Evolutionary conservation across 2,888 invertebrate species (phyloP).

Genomic region (Synergus japonicus): DNA sequence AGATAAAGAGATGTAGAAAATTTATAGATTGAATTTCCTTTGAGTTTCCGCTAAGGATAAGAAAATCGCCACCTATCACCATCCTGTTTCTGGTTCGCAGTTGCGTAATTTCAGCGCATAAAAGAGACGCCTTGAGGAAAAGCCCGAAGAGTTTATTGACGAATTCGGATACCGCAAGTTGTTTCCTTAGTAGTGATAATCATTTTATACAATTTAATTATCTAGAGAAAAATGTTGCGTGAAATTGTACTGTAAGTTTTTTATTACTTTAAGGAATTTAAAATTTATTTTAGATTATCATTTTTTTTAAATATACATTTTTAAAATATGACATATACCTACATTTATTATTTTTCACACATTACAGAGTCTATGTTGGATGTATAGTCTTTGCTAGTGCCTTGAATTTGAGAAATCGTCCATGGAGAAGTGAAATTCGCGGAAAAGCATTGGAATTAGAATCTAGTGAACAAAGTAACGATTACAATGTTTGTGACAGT

Average conservation of each 20-base stretch:
- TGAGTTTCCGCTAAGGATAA: constrained; percentile 32
- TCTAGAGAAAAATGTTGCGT: background rate
- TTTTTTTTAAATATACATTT: background rate
- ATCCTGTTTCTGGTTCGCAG: constrained; percentile 17
- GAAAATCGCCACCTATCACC: constrained; percentile 18
- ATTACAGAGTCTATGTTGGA: constrained; percentile 14
- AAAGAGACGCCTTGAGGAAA: constrained; percentile 13
- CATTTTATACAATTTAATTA: constrained; percentile 3
- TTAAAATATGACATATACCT: background rate
- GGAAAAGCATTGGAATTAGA: background rate
- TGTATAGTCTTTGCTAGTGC: constrained; percentile 15
- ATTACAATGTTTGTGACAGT: constrained; percentile 8
- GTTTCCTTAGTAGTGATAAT: background rate
- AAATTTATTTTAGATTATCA: background rate
- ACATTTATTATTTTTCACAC: background rate
- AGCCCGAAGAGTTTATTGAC: constrained; percentile 6
- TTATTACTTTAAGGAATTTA: background rate
- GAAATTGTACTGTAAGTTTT: constrained; percentile 4
- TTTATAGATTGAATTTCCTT: background rate
- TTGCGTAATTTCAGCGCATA: constrained; percentile 24
- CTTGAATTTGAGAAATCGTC: background rate
- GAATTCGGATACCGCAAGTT: constrained; percentile 1
- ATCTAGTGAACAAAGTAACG: constrained; percentile 1
- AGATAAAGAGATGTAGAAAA: constrained; percentile 17
- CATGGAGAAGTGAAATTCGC: background rate